Evolutionary conservation across 2,113 vertebrate species (phyloP), one percentile per base, ranked within the genome.

Genomic region (Erythrolamprus reginae): DNA sequence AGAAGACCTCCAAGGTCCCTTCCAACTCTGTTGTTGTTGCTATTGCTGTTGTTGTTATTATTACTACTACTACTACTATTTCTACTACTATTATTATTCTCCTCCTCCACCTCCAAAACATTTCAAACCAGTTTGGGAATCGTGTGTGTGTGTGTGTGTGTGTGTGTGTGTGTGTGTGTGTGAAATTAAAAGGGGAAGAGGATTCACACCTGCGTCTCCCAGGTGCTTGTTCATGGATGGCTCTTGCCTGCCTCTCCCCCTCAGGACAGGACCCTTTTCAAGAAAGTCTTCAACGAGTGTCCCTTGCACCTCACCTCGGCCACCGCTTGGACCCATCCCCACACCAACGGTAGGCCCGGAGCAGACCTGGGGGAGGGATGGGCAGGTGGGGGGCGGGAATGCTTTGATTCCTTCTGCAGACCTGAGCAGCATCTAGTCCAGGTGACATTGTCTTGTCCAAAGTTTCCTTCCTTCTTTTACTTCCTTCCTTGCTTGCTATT

Each of bases 261-360:
- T 17, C 95, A 98, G 98, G 96, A 97, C 33, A 94, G 94, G 45
- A 58, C 93, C 45, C 96, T 96, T 86, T 98, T 98, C 13, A 97
- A 97, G 88, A 99, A 98, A 94, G 93, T 99, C 33, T 99, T 99
- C 94, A 97, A 98, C 0, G 98, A 98, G 90, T 98, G 98, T 86
- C 98, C 98, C 21, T 96, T 99, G 26, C 98, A 97, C 93, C 96
- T 98, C 89, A 97, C 97, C 93, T 97, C 97, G 51, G 98, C 98
- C 0, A 97, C 97, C 0, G 93, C 95, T 38, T 99, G 98, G 98
- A 97, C 96, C 2, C 97, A 98, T 92, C 97, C 98, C 6, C 91
- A 95, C 2, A 98, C 97, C 84, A 98, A 97, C 95, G 98, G 98
- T 98, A 87, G 65, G 88, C 6, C 26, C 6, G 52, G 23, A 19